Conservation (phyloP, 2,888 invertebrate species). For the Parnassius mnemosyne region DNA sequence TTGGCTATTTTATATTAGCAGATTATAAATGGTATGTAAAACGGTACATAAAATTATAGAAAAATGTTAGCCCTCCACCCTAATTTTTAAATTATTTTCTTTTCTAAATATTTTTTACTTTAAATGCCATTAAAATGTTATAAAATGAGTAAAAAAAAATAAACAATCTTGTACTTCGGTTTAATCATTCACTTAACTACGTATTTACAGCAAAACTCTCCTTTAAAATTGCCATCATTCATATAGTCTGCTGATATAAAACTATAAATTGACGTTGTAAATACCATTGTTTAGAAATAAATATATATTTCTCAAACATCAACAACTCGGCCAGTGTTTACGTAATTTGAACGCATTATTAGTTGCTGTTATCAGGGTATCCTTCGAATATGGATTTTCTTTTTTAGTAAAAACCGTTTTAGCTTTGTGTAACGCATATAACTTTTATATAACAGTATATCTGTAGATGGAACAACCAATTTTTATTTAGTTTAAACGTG, state of each 20-base stretch:
- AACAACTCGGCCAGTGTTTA: constrained; percentile 25
- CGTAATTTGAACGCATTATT: constrained; percentile 21
- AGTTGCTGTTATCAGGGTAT: constrained; percentile 27
- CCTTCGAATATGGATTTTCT: constrained; percentile 15
- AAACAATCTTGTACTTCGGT: too few relatives aligned
- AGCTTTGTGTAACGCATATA: constrained; percentile 12
- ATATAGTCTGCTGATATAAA: constrained; percentile 15
- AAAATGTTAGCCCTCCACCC: too few relatives aligned
- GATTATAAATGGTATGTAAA: constrained; percentile 7
- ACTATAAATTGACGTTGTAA: constrained; percentile 20
- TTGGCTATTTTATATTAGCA: constrained; percentile 20
- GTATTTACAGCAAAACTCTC: too few relatives aligned
- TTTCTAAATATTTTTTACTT: too few relatives aligned
- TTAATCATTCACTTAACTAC: too few relatives aligned
- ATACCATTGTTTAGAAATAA: constrained; percentile 25
- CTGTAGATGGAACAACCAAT: not conserved
- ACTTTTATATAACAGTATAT: constrained; percentile 7
- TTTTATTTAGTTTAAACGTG: not conserved
- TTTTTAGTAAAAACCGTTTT: constrained; percentile 10
- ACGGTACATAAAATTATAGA: not conserved
- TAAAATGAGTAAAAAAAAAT: too few relatives aligned
- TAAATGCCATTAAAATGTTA: too few relatives aligned
- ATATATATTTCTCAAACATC: constrained; percentile 27
- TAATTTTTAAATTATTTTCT: too few relatives aligned
- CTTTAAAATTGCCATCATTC: too few relatives aligned